phyloP scores from a whole-genome alignment of 2,113 vertebrate species.

The Neomonachus schauinslandi region DNA sequence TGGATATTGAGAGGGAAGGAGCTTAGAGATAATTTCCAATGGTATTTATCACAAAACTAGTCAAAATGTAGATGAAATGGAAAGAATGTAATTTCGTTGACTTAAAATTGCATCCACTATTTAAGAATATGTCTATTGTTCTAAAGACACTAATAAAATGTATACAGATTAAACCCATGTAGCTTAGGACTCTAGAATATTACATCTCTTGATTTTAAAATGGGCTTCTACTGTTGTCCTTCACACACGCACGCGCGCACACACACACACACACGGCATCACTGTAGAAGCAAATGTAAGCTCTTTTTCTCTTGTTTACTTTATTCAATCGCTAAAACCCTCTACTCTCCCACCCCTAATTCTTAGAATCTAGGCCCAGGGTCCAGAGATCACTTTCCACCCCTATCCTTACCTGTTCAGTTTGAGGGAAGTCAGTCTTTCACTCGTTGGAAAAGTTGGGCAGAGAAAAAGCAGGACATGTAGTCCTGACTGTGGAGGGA shows the following conservation, averaged over 20 bases:
- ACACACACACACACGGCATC: neutral
- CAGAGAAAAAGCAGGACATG: neutral
- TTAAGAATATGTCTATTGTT: neutral
- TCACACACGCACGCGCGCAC: neutral
- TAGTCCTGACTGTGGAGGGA: neutral
- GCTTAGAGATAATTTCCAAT: neutral
- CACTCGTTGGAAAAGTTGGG: neutral
- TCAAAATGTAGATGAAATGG: neutral
- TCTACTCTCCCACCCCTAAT: neutral
- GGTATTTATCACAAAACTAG: neutral
- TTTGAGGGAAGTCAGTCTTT: neutral
- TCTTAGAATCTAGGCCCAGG: neutral
- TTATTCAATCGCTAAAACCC: neutral
- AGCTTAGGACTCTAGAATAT: neutral
- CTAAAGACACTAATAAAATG: neutral
- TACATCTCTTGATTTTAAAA: neutral
- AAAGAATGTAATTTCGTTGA: neutral
- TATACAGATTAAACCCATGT: neutral
- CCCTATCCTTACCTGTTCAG: neutral
- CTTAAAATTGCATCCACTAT: neutral
- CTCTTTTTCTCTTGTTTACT: neutral
- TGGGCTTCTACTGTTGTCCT: neutral
- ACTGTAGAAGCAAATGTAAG: neutral
- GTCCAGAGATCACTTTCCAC: neutral
- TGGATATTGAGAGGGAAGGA: neutral